Conservation (phyloP, 2,797 vertebrate genomes). For the Gymnocypris eckloni region DNA sequence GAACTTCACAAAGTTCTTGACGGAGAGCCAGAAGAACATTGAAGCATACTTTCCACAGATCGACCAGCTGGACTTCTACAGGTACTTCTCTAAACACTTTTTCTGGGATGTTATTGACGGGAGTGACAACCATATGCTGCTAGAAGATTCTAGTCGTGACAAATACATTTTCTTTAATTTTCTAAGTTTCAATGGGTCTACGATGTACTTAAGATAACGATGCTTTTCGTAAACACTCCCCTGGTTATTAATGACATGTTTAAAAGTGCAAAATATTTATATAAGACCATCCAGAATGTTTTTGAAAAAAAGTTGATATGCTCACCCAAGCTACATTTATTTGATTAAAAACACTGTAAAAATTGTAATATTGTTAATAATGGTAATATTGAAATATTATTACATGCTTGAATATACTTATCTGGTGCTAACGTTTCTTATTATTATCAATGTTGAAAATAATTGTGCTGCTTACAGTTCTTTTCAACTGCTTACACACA, state of each 20-base stretch:
- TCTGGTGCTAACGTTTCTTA: neutral
- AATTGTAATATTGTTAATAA: neutral
- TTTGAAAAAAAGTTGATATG: neutral
- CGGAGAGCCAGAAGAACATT: constrained; percentile 78
- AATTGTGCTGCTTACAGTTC: neutral
- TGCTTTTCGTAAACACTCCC: too few relatives aligned
- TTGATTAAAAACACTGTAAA: neutral
- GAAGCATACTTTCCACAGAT: constrained; percentile 81
- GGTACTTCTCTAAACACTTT: constrained; percentile 72
- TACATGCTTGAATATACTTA: neutral
- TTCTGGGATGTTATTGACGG: neutral
- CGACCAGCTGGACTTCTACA: constrained; percentile 91
- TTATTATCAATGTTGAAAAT: neutral
- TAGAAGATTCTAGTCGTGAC: neutral
- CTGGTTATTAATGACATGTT: neutral
- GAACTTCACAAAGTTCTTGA: constrained; percentile 82
- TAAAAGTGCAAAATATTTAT: neutral
- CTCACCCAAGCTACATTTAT: neutral
- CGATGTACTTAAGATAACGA: too few relatives aligned
- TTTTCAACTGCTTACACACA: too few relatives aligned
- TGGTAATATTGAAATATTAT: neutral
- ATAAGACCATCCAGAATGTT: neutral
- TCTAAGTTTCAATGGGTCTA: too few relatives aligned
- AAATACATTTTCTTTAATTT: neutral
- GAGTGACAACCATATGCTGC: neutral